A percentile compares a stretch with the other conserved stretches of the same genome.
phyloP scores from a whole-genome alignment of 2,113 vertebrate genomes.

The Nematolebias whitei region DNA sequence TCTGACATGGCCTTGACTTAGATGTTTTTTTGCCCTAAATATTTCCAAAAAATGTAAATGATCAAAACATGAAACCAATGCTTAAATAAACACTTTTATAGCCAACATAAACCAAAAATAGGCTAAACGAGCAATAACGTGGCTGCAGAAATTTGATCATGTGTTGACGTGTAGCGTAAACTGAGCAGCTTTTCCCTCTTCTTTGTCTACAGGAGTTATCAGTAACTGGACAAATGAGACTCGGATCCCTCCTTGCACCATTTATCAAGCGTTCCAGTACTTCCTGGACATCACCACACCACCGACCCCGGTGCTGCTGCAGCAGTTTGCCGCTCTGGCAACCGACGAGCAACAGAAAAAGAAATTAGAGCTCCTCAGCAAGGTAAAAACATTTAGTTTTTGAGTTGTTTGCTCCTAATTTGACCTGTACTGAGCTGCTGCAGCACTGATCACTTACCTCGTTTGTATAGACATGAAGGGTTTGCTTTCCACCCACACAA shows the following conservation, averaged over 20 bases:
- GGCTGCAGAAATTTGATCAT: not conserved
- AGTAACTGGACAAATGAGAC: slow-evolving; percentile 94
- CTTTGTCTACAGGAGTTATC: slow-evolving; percentile 85
- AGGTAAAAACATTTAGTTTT: slow-evolving; percentile 78
- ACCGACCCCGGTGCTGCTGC: slow-evolving; percentile 90
- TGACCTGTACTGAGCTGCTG: slow-evolving; percentile 28
- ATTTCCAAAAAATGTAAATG: not conserved
- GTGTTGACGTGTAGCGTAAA: not conserved
- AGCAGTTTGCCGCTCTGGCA: slow-evolving; percentile 93
- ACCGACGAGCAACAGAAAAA: slow-evolving; percentile 91
- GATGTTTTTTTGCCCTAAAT: no score
- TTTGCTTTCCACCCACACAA: not conserved
- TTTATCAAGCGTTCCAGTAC: slow-evolving; percentile 95
- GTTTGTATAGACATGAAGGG: not conserved
- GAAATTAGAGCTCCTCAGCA: slow-evolving; percentile 91
- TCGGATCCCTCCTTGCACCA: slow-evolving; percentile 93
- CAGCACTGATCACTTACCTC: not conserved
- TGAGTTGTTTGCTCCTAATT: not conserved
- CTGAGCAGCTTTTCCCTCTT: not conserved
- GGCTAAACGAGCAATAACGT: not conserved
- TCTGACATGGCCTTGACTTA: not conserved
- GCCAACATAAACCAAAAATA: not conserved
- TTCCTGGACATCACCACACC: slow-evolving; percentile 97
- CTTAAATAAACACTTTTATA: not conserved
- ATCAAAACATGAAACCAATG: not conserved